Conservation (phyloP, 2,113 vertebrate species). For the Lasiurus cinereus region DNA sequence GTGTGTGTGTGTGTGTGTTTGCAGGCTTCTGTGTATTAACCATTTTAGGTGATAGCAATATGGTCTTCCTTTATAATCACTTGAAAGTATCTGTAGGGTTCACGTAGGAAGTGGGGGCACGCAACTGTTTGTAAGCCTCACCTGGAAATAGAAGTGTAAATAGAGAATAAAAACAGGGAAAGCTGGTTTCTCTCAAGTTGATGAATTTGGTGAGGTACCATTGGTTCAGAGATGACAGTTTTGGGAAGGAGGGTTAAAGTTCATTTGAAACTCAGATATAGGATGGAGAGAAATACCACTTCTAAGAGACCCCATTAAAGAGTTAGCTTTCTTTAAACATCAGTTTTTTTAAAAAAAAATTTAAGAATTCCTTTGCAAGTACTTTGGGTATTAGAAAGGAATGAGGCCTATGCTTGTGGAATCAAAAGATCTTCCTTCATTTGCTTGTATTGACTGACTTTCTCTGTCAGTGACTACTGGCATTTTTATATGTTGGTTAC, state of each 20-base stretch:
- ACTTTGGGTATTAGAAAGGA: not conserved
- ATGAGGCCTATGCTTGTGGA: not conserved
- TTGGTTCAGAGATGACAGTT: not conserved
- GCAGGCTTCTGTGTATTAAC: not conserved
- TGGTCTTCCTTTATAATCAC: not conserved
- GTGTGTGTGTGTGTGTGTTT: too few relatives aligned
- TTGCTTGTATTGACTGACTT: not conserved
- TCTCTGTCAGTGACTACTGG: not conserved
- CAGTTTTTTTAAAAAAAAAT: not conserved
- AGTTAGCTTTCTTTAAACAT: conserved; percentile 12
- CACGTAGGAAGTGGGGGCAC: not conserved
- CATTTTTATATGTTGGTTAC: not conserved
- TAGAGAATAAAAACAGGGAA: not conserved
- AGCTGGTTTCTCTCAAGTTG: not conserved
- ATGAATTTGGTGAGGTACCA: not conserved
- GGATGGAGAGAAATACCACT: not conserved
- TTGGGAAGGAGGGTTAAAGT: not conserved
- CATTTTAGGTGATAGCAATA: not conserved
- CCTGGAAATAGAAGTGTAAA: not conserved
- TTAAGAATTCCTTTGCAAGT: conserved; percentile 26
- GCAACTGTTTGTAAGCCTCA: not conserved
- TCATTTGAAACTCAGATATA: not conserved
- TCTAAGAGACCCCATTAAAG: conserved; percentile 17
- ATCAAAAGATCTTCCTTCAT: not conserved
- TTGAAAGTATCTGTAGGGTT: not conserved